A percentile compares a stretch with the other conserved stretches of the same genome.
Conservation (phyloP, 23 tunicate species). For the Ascidia mentula region DNA sequence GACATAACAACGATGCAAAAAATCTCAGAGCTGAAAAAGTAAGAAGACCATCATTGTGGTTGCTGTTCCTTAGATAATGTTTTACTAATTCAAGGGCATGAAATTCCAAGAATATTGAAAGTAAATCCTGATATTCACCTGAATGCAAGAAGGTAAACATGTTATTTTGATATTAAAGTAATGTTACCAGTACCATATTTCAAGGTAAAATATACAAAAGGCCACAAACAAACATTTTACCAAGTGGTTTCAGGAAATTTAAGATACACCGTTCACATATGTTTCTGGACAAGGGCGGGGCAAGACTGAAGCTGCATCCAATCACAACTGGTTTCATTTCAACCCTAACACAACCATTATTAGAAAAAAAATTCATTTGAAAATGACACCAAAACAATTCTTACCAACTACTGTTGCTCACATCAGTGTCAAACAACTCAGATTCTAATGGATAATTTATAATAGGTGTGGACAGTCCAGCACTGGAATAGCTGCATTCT, state of each 20-base stretch:
- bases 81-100: constrained; percentile 61
- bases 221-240: neutral
- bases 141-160: no score
- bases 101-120: constrained; percentile 56
- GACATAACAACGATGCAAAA: constrained; percentile 77
- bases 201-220: no score
- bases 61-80: constrained; percentile 39
- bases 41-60: constrained; percentile 51
- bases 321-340: constrained; percentile 67
- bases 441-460: neutral
- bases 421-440: constrained; percentile 31
- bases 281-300: constrained; percentile 47
- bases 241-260: constrained; percentile 49
- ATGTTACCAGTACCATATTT: no score
- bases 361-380: neutral
- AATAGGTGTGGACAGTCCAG: neutral
- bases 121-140: constrained; percentile 81
- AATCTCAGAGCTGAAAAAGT: constrained; percentile 67
- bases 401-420: constrained; percentile 74
- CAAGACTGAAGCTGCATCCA: constrained; percentile 64
- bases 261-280: constrained; percentile 56
- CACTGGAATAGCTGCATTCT: neutral
- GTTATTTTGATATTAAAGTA: no score
- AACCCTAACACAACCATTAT: constrained; percentile 32
- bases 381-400: neutral